These are phyloP conservation scores for Polietes domitor DNA, from an alignment of 2,888 invertebrate genomes.

Conservation along the genomic window DNA sequence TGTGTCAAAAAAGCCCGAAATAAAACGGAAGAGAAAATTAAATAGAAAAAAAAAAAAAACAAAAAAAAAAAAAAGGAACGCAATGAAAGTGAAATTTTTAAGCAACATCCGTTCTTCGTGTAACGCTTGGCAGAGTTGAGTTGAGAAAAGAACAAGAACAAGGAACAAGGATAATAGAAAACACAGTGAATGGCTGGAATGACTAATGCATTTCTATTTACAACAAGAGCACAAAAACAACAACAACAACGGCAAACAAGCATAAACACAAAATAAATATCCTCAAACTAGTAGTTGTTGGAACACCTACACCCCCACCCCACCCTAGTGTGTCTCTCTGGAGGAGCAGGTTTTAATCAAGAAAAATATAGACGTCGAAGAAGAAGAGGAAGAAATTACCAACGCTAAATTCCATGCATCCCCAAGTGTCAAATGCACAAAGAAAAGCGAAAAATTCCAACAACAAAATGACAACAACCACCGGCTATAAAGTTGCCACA, in stretches of 20 bases:
- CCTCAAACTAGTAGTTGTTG: too few species aligned
- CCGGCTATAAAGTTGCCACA: constrained; percentile 63
- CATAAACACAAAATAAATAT: not conserved
- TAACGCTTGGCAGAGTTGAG: not conserved
- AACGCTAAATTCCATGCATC: constrained; percentile 70
- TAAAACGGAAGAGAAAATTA: constrained; percentile 14
- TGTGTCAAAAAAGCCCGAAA: constrained; percentile 53
- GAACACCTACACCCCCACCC: too few species aligned
- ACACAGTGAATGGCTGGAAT: constrained; percentile 38
- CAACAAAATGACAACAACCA: constrained; percentile 72
- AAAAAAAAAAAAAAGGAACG: constrained; percentile 44
- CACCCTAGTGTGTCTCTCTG: too few species aligned
- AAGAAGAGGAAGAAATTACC: not conserved
- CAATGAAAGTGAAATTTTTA: constrained; percentile 60
- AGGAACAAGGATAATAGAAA: constrained; percentile 36
- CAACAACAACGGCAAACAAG: constrained; percentile 4
- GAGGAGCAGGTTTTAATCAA: not conserved
- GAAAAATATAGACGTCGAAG: not conserved
- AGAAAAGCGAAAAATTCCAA: constrained; percentile 65
- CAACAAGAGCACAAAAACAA: constrained; percentile 32
- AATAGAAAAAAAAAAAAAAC: not conserved
- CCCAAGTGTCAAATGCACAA: constrained; percentile 72
- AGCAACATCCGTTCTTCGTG: too few species aligned
- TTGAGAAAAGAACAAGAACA: not conserved
- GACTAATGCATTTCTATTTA: constrained; percentile 49